Evolutionary conservation across 1,140 invertebrate species (phyloP), one percentile per base, ranked within the genome.

Genomic region (Sarcophaga bullata): DNA sequence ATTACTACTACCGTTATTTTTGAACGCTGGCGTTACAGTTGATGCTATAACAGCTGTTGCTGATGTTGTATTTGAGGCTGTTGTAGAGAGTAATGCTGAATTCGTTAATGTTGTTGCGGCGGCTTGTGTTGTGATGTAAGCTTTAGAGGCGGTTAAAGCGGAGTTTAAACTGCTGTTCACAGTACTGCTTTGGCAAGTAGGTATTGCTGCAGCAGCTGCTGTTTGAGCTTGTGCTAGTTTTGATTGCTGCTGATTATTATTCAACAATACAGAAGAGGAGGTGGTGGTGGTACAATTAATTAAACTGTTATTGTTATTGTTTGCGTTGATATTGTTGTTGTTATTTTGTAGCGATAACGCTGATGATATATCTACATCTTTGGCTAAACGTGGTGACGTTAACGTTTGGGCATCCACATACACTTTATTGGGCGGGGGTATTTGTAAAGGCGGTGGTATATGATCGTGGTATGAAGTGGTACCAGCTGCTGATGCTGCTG

Each of bases 351-450:
- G 5, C 50, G 48, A 50, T 58, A 73, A 48, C 17, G 81, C 10
- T 75, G 37, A 47, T 83, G 84, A 80, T n/a, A 47, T 25, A 46
- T 78, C 73, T 11, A 47, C 73, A n/a, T 68, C 49, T 48, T 81
- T 82, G n/a, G 81, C 75, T 17, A 81, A 49, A 47, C 87, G 83
- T 17, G 88, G 88, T 48, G 88, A 89, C 8, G 87, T 88, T 4
- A 87, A 88, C 4, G 88, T 89, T 52, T 89, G 88, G n/a, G 88
- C 88, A 80, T 89, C 88, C 19, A 84, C 85, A 80, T 78, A 78
- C 25, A 78, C 37, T 68, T 82, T 80, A 81, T 81, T 82, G 82
- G 82, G 82, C 81, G 84, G 83, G 84, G 83, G 80, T 58, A 84
- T 82, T 73, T 82, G 81, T 72, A 84, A 78, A 37, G 85, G 86